phyloP scores from a whole-genome alignment of 2,797 vertebrate species.

The Bovichtus diacanthus region DNA sequence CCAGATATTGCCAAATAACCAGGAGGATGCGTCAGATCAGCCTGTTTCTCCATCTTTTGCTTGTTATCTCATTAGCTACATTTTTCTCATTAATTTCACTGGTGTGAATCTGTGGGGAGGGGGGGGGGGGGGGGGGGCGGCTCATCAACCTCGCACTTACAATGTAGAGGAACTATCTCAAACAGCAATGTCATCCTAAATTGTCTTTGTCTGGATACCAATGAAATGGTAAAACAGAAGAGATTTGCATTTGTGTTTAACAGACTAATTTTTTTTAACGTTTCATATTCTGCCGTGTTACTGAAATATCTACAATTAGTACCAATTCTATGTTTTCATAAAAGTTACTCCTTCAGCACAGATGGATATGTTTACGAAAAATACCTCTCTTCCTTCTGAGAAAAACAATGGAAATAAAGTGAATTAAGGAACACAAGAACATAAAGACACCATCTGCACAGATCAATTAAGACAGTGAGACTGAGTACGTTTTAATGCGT shows the following conservation, averaged over 20 bases:
- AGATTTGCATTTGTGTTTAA: conserved; percentile 66
- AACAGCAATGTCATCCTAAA: conserved; percentile 69
- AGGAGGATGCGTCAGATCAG: conserved; percentile 77
- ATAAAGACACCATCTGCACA: conserved; percentile 76
- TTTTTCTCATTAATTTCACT: conserved; percentile 75
- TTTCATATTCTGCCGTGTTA: conserved; percentile 30
- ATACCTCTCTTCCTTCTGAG: conserved; percentile 52
- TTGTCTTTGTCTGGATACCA: conserved; percentile 58
- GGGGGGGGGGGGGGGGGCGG: conserved; percentile 38
- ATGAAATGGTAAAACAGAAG: conserved; percentile 52
- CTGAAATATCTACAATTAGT: conserved; percentile 38
- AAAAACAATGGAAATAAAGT: conserved; percentile 66
- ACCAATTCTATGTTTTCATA: conserved; percentile 49
- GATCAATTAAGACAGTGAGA: conserved; percentile 80
- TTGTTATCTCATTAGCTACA: conserved; percentile 83
- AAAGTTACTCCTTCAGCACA: conserved; percentile 56
- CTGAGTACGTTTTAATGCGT: conserved; percentile 75
- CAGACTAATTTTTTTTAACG: conserved; percentile 48
- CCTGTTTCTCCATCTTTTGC: conserved; percentile 74
- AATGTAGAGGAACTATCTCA: conserved; percentile 76
- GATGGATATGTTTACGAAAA: conserved; percentile 69
- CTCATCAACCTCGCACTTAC: conserved; percentile 78
- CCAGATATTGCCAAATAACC: conserved; percentile 82
- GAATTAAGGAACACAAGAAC: conserved; percentile 50
- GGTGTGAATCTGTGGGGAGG: conserved; percentile 72